These are phyloP conservation scores for Drosophila nannoptera DNA, from an alignment of 1,140 invertebrate genomes.

Conservation along the genomic window DNA sequence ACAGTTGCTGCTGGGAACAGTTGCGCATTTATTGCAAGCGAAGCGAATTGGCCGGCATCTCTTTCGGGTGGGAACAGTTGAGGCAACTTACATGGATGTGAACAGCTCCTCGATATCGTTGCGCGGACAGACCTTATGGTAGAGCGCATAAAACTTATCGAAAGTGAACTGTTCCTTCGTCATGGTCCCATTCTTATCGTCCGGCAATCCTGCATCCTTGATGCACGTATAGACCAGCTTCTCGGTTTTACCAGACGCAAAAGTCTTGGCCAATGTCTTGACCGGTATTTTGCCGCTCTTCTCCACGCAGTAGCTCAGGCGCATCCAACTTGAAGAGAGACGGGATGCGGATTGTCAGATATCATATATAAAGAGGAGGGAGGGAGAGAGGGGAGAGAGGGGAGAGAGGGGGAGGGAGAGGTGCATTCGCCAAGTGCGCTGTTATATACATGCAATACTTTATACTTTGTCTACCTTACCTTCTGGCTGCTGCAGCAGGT, in stretches of 20 bases:
- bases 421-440: not conserved
- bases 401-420: no score
- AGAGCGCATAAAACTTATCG: constrained; percentile 98
- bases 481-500: not conserved
- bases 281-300: constrained; percentile 97
- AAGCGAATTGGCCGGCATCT: no score
- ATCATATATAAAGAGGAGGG: not conserved
- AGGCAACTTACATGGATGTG: constrained; percentile 92
- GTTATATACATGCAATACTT: not conserved
- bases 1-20: not conserved
- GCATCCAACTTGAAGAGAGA: constrained; percentile 94
- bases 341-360: no score
- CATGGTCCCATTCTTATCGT: constrained; percentile 98
- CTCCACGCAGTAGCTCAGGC: constrained; percentile 94
- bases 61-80: constrained; percentile 1
- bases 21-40: no score
- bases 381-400: no score
- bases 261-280: constrained; percentile 97
- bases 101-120: constrained; percentile 99
- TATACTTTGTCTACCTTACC: not conserved
- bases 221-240: constrained; percentile 98
- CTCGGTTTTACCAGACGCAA: constrained; percentile 98
- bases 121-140: constrained; percentile 99
- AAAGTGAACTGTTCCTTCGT: constrained; percentile 97
- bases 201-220: constrained; percentile 94